Percentiles rank a stretch among this genome's conserved stretches.
phyloP scores from a whole-genome alignment of 2,113 vertebrate genomes.

The Trichomycterus rosablanca region DNA sequence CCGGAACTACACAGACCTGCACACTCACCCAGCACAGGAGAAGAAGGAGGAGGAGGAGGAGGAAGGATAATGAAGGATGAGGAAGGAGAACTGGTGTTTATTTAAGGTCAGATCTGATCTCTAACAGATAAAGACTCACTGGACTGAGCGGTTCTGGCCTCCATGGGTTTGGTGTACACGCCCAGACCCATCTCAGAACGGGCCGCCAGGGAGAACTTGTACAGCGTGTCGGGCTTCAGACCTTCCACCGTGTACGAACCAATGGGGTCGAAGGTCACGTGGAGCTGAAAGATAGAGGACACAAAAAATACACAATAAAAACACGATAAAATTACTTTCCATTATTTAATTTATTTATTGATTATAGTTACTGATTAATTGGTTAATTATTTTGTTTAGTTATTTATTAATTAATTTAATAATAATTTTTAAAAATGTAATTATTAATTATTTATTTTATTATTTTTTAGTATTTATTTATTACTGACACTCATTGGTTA shows the following conservation, averaged over 20 bases:
- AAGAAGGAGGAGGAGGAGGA: no score
- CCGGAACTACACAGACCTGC: no score
- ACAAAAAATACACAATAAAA: no score
- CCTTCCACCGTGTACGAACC: slow-evolving; percentile 83
- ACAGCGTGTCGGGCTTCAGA: slow-evolving; percentile 87
- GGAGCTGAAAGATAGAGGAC: slow-evolving; percentile 70
- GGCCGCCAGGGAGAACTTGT: slow-evolving; percentile 85
- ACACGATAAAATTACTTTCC: neutral
- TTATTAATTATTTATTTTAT: no score
- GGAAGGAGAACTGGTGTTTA: neutral
- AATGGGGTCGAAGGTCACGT: slow-evolving; percentile 77
- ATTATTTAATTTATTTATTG: no score
- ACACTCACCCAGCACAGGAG: no score
- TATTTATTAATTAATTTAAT: no score
- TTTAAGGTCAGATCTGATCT: slow-evolving; percentile 22
- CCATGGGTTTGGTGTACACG: slow-evolving; percentile 78
- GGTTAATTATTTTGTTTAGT: no score
- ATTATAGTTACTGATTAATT: no score
- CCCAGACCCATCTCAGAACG: slow-evolving; percentile 85
- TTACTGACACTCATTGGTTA: no score
- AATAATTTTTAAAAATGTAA: no score
- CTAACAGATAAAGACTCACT: slow-evolving; percentile 74
- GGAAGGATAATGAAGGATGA: slow-evolving; percentile 40
- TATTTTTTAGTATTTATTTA: no score
- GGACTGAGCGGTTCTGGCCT: slow-evolving; percentile 85